Evolutionary conservation across 2,797 vertebrate species (phyloP).

Genomic region (Megalops cyprinoides): DNA sequence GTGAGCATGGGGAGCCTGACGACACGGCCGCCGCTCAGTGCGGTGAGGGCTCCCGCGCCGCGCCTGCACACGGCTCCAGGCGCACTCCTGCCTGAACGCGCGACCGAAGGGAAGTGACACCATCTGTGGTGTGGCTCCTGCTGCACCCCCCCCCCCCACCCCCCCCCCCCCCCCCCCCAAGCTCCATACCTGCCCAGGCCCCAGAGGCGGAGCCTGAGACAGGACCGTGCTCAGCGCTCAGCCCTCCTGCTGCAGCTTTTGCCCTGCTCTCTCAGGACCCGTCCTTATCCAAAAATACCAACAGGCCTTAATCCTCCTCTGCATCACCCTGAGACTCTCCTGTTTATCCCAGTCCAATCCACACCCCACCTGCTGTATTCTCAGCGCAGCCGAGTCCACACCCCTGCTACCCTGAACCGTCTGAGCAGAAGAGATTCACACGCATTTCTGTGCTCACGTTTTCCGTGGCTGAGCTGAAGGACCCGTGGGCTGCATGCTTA

Average conservation of each 20-base stretch:
- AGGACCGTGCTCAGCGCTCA: slow-evolving; percentile 64
- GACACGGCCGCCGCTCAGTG: slow-evolving; percentile 13
- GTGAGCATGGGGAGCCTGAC: too few species aligned
- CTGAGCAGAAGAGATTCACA: too few species aligned
- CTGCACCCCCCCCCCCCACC: slow-evolving; percentile 36
- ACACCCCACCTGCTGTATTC: slow-evolving; percentile 62
- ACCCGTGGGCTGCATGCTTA: too few species aligned
- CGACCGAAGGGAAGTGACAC: slow-evolving; percentile 50
- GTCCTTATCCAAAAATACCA: slow-evolving; percentile 67
- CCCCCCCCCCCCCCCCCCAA: background rate
- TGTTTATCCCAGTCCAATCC: slow-evolving; percentile 59
- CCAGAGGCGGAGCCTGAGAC: slow-evolving; percentile 74
- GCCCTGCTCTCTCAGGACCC: slow-evolving; percentile 62
- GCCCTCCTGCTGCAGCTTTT: slow-evolving; percentile 69
- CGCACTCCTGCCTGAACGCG: background rate
- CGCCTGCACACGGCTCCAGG: slow-evolving; percentile 35
- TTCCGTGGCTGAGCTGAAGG: too few species aligned
- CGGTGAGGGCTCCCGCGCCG: slow-evolving; percentile 43
- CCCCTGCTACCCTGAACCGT: background rate
- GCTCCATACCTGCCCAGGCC: slow-evolving; percentile 66
- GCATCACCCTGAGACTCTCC: slow-evolving; percentile 59
- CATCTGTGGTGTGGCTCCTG: slow-evolving; percentile 68
- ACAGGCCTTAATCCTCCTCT: slow-evolving; percentile 68
- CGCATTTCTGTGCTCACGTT: too few species aligned
- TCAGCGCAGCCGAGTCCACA: slow-evolving; percentile 41